phyloP scores from a whole-genome alignment of 2,888 invertebrate genomes.

The Plemyria rubiginata region DNA sequence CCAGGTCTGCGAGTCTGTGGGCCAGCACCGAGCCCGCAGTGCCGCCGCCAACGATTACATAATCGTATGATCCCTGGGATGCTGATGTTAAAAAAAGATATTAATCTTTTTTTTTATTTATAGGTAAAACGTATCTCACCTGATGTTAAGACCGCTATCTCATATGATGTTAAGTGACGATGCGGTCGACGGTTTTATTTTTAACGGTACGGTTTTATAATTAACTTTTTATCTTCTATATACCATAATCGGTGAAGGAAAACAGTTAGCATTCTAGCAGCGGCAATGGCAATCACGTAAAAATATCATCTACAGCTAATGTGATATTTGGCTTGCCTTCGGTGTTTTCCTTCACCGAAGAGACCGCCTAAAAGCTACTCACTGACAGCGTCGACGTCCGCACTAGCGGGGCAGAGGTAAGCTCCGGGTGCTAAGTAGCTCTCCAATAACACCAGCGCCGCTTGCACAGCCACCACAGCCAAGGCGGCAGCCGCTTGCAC shows the following conservation, averaged over 20 bases:
- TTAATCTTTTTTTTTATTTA: no score
- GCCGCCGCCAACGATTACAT: slow-evolving; percentile 48
- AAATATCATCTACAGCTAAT: no score
- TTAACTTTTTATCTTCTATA: no score
- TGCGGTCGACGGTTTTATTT: no score
- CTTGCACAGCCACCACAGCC: slow-evolving; percentile 27
- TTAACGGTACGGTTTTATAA: no score
- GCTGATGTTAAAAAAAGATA: slow-evolving; percentile 17
- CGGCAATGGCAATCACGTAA: no score
- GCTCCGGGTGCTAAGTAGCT: slow-evolving; percentile 7
- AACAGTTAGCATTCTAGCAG: background rate
- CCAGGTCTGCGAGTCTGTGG: slow-evolving; percentile 44
- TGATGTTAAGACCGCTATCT: no score
- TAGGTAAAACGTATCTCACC: no score
- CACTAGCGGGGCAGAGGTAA: slow-evolving; percentile 25
- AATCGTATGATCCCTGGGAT: slow-evolving; percentile 39
- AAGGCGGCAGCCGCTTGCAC: slow-evolving; percentile 25
- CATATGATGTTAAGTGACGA: no score
- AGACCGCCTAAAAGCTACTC: slow-evolving; percentile 1
- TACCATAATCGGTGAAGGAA: no score
- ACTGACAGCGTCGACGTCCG: slow-evolving; percentile 27
- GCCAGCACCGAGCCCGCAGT: slow-evolving; percentile 47
- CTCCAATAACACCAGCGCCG: slow-evolving; percentile 20
- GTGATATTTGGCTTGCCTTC: background rate
- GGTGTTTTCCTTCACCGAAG: background rate